These are phyloP conservation scores for Scolopax mira DNA, from an alignment of 2,113 vertebrate genomes.

Conservation along the genomic window DNA sequence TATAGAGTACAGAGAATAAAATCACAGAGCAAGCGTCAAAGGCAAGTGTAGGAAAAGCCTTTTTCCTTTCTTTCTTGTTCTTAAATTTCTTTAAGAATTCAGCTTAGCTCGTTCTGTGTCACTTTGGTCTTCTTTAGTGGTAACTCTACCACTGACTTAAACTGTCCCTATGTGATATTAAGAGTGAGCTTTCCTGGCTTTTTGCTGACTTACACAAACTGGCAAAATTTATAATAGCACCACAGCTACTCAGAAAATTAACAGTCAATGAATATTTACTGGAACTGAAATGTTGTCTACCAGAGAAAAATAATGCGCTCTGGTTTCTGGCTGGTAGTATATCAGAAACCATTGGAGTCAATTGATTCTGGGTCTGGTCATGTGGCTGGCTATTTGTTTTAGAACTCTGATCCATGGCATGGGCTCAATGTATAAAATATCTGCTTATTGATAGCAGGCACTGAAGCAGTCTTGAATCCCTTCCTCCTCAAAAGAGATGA, in stretches of 20 bases:
- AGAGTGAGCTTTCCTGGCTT: not conserved
- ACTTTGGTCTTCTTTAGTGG: not conserved
- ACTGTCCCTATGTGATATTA: not conserved
- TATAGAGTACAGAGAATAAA: not conserved
- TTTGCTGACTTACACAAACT: conserved; percentile 20
- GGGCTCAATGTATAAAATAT: not conserved
- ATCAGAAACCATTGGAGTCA: not conserved
- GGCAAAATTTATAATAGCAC: conserved; percentile 30
- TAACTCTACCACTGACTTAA: conserved; percentile 2
- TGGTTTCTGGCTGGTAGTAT: not conserved
- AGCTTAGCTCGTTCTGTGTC: not conserved
- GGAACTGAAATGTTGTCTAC: conserved; percentile 6
- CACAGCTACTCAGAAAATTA: conserved; percentile 48
- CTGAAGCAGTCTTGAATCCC: not conserved
- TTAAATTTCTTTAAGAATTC: not conserved
- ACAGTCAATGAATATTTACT: conserved; percentile 45
- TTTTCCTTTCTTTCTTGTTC: not conserved
- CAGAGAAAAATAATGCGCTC: conserved; percentile 21
- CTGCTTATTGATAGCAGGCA: not conserved
- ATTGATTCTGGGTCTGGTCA: not conserved
- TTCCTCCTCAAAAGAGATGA: not conserved
- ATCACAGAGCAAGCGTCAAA: not conserved
- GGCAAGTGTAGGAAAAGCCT: not conserved
- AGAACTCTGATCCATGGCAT: not conserved
- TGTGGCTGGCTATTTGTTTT: not conserved